These are phyloP conservation scores for Thamnophis sirtalis DNA, from an alignment of 2,113 vertebrate species.

Conservation along the genomic window DNA sequence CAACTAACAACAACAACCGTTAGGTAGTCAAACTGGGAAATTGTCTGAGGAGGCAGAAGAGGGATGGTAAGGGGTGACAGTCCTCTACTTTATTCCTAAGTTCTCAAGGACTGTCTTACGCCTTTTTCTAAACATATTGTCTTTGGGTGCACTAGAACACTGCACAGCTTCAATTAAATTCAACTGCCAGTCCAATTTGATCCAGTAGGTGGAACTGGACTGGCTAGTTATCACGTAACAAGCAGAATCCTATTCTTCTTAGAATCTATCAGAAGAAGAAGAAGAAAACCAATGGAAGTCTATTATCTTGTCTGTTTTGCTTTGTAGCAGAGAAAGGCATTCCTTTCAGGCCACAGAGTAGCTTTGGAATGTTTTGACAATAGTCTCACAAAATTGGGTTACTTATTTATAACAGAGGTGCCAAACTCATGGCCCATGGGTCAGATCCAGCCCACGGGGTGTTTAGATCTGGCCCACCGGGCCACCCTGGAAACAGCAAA, in stretches of 20 bases:
- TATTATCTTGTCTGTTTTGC: slow-evolving; percentile 18
- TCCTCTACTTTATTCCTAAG: background rate
- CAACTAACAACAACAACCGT: too few relatives aligned
- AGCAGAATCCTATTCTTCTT: background rate
- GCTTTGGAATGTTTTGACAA: background rate
- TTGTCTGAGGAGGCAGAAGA: background rate
- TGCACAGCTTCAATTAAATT: background rate
- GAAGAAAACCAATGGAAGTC: slow-evolving; percentile 22
- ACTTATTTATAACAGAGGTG: background rate
- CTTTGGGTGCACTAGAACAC: background rate
- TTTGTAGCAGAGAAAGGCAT: background rate
- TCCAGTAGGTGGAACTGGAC: background rate
- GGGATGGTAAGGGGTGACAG: background rate
- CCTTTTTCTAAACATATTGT: background rate
- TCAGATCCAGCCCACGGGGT: too few relatives aligned
- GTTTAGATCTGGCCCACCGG: too few relatives aligned
- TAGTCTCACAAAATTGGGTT: background rate
- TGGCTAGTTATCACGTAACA: background rate
- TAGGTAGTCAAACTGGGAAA: background rate
- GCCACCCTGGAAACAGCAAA: too few relatives aligned
- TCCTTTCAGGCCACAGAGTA: background rate
- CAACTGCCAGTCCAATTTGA: background rate
- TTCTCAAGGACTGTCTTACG: background rate
- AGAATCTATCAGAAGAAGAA: slow-evolving; percentile 18
- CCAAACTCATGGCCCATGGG: too few relatives aligned